phyloP scores from a whole-genome alignment of 64 coral and sea anemone genomes.

The Astreopora myriophthalma region DNA sequence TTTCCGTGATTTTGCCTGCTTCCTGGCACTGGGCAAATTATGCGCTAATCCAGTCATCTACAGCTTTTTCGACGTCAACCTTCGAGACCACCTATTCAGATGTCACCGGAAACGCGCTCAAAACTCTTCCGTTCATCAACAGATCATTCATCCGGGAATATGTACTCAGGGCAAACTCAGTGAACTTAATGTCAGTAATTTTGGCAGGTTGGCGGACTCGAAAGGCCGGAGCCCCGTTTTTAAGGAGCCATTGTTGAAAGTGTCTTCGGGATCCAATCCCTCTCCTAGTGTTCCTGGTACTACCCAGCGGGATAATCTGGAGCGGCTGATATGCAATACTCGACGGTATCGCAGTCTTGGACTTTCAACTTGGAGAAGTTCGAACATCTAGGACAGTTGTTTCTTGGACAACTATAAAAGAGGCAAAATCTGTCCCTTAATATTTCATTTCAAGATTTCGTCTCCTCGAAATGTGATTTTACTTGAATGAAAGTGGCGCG shows the following conservation, averaged over 20 bases:
- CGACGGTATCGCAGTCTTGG: slow-evolving; percentile 87
- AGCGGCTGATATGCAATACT: slow-evolving; percentile 83
- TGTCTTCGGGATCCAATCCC: slow-evolving; percentile 33
- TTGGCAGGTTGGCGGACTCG: slow-evolving; percentile 47
- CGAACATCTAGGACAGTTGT: slow-evolving; percentile 41
- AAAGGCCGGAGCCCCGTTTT: slow-evolving; percentile 9
- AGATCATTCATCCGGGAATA: slow-evolving; percentile 57
- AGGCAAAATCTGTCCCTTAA: too few species aligned
- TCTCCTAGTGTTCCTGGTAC: slow-evolving; percentile 50
- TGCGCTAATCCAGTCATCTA: slow-evolving; percentile 90
- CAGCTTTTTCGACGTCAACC: slow-evolving; percentile 91
- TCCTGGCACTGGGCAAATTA: slow-evolving; percentile 85
- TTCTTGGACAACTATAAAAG: too few species aligned
- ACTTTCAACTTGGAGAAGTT: slow-evolving; percentile 83
- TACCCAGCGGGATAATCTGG: slow-evolving; percentile 84
- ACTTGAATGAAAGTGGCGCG: too few species aligned
- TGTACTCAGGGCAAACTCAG: slow-evolving; percentile 78
- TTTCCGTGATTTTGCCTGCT: slow-evolving; percentile 73
- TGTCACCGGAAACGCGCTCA: slow-evolving; percentile 59
- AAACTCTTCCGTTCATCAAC: slow-evolving; percentile 44
- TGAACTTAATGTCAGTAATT: slow-evolving; percentile 94
- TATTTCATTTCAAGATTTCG: too few species aligned
- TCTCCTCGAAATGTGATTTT: too few species aligned
- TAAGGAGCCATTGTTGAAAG: slow-evolving; percentile 78
- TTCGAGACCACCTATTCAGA: slow-evolving; percentile 85